These are phyloP conservation scores for Toxotes jaculatrix DNA, from an alignment of 2,113 vertebrate genomes.

Conservation along the genomic window DNA sequence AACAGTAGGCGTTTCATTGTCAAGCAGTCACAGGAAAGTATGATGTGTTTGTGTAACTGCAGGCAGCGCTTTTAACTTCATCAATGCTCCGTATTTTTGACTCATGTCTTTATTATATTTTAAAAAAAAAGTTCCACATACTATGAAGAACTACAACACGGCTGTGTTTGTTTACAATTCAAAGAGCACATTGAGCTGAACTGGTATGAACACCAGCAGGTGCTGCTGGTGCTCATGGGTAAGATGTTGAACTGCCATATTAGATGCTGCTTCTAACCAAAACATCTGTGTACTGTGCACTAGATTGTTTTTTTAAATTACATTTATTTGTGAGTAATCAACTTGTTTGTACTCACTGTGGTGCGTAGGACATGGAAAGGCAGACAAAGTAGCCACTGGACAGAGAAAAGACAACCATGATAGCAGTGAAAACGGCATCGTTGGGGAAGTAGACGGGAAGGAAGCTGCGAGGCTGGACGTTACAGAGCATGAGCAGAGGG, in stretches of 20 bases:
- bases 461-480: conserved; percentile 77
- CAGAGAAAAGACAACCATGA: conserved; percentile 88
- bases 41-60: no score
- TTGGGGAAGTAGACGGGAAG: conserved; percentile 85
- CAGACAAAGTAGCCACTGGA: conserved; percentile 91
- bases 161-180: background rate
- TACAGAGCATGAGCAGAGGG: conserved; percentile 90
- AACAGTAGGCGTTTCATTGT: no score
- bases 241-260: background rate
- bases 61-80: no score
- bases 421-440: conserved; percentile 82
- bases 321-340: background rate
- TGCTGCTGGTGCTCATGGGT: background rate
- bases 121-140: no score
- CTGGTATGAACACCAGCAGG: background rate
- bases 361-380: conserved; percentile 91
- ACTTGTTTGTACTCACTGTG: conserved; percentile 84
- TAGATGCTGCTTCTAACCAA: no score
- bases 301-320: no score
- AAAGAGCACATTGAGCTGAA: background rate
- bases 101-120: no score
- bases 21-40: no score
- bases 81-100: no score
- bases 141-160: background rate
- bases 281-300: no score